Evolutionary conservation across 2,113 vertebrate genomes (phyloP).

Genomic region (Ifrita kowaldi): DNA sequence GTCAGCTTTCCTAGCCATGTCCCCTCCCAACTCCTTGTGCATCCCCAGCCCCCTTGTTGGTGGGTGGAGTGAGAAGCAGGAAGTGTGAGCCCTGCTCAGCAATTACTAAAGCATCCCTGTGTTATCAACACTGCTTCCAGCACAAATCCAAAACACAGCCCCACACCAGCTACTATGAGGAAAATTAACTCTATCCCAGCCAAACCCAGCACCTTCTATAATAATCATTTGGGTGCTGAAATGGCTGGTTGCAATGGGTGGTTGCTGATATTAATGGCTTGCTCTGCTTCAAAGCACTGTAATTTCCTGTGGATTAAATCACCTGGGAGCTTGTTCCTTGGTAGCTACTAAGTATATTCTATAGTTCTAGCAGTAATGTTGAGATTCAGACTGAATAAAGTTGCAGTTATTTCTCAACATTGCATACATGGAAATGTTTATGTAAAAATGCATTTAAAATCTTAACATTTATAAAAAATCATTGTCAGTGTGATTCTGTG

Average conservation of each 20-base stretch:
- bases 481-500: neutral
- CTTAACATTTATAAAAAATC: neutral
- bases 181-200: neutral
- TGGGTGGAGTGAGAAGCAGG: neutral
- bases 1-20: neutral
- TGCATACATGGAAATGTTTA: neutral
- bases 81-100: neutral
- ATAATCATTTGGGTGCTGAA: neutral
- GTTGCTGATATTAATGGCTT: neutral
- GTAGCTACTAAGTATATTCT: neutral
- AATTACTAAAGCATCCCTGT: neutral
- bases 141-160: neutral
- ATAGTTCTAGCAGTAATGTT: neutral
- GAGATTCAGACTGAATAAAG: neutral
- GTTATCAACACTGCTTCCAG: neutral
- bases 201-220: neutral
- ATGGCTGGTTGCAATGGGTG: neutral
- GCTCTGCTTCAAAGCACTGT: neutral
- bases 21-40: neutral
- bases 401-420: neutral
- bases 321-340: neutral
- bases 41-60: neutral
- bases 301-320: neutral
- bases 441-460: neutral
- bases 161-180: neutral